These are phyloP conservation scores for Helobdella robusta DNA, from an alignment of 2,888 invertebrate genomes.

Conservation along the genomic window DNA sequence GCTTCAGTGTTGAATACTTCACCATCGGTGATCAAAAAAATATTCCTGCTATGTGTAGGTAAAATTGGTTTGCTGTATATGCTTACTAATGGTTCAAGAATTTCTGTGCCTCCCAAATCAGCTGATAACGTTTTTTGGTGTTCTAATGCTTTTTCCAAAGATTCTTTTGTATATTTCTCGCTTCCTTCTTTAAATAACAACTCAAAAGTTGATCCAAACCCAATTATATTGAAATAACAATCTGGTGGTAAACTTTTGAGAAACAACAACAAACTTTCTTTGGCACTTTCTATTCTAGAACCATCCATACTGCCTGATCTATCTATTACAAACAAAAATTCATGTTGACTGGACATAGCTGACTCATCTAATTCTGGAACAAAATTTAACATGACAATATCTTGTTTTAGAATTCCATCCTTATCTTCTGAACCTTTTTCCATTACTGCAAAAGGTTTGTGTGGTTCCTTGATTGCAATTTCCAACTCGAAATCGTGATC, in stretches of 20 bases:
- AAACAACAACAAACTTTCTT: conserved; percentile 39
- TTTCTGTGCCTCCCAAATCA: conserved; percentile 45
- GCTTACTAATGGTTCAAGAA: conserved; percentile 39
- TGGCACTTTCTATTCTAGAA: conserved; percentile 37
- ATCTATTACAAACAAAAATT: conserved; percentile 31
- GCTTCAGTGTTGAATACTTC: conserved; percentile 42
- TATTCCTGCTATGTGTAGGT: conserved; percentile 15
- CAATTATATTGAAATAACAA: conserved; percentile 39
- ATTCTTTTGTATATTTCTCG: conserved; percentile 37
- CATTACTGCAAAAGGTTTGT: conserved; percentile 16
- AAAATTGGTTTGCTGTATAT: conserved; percentile 34
- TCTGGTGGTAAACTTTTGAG: conserved; percentile 41
- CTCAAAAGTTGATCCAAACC: conserved; percentile 38
- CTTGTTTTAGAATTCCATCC: conserved; percentile 25
- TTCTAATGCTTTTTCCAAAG: conserved; percentile 35
- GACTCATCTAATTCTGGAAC: conserved; percentile 21
- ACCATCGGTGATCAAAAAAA: conserved; percentile 44
- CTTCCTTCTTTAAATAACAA: conserved; percentile 39
- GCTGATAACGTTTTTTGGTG: conserved; percentile 38
- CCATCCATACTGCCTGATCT: conserved; percentile 27
- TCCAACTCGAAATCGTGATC: conserved; percentile 24
- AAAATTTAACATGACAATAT: conserved; percentile 29
- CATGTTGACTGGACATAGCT: conserved; percentile 19
- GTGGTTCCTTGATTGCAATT: conserved; percentile 6
- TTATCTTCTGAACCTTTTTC: conserved; percentile 16